phyloP scores from a whole-genome alignment of 1,140 invertebrate genomes.

The Drosophila tristis region DNA sequence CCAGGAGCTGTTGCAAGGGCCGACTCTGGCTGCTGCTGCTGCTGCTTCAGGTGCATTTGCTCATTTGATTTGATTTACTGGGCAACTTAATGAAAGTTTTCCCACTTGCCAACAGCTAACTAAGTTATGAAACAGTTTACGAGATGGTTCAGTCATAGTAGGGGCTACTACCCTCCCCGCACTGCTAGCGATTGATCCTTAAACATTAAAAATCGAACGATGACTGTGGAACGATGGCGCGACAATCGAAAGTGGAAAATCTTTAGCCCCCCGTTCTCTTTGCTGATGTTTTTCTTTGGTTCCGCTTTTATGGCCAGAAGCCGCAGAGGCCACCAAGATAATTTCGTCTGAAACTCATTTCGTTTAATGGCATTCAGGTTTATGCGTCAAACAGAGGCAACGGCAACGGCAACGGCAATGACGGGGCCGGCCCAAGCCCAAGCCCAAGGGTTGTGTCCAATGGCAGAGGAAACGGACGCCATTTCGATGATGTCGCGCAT shows the following conservation, averaged over 20 bases:
- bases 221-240: constrained; percentile 10
- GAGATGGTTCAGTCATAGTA: neutral
- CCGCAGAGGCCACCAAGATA: constrained; percentile 48
- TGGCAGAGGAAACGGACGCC: constrained; percentile 55
- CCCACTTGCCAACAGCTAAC: constrained; percentile 57
- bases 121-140: constrained; percentile 77
- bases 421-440: constrained; percentile 6
- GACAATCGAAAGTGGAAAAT: constrained; percentile 27
- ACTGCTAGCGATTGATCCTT: constrained; percentile 57
- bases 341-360: constrained; percentile 80
- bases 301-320: constrained; percentile 6
- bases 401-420: constrained; percentile 13
- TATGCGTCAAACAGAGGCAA: constrained; percentile 67
- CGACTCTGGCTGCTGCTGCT: neutral
- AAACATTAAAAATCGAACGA: constrained; percentile 67
- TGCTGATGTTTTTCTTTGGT: neutral
- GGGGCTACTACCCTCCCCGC: too few species aligned
- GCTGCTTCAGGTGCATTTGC: constrained; percentile 46
- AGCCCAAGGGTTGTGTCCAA: neutral
- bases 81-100: constrained; percentile 76
- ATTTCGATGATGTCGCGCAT: constrained; percentile 71
- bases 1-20: constrained; percentile 23
- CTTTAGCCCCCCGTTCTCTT: neutral
- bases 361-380: constrained; percentile 78
- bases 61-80: constrained; percentile 78